phyloP scores from a whole-genome alignment of 2,888 invertebrate species.

The Eucera pruinosa region DNA sequence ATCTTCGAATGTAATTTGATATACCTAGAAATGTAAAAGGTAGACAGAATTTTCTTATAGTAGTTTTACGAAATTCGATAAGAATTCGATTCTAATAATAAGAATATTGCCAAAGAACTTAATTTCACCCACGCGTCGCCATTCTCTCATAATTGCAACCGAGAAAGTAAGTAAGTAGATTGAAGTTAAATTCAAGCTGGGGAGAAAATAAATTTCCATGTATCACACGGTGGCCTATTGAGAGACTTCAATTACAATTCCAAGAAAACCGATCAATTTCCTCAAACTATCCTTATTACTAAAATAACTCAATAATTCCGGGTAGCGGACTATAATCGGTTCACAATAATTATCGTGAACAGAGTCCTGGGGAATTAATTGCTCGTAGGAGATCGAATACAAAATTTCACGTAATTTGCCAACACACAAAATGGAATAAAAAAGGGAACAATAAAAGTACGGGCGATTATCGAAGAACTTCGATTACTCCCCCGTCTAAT shows the following conservation, averaged over 20 bases:
- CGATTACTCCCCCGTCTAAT: constrained; percentile 54
- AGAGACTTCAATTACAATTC: constrained; percentile 19
- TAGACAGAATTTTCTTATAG: too few species aligned
- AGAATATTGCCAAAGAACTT: neutral
- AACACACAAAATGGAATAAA: constrained; percentile 28
- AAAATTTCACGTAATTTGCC: constrained; percentile 38
- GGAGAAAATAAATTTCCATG: neutral
- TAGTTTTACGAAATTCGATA: too few species aligned
- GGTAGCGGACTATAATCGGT: constrained; percentile 19
- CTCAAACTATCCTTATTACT: constrained; percentile 24
- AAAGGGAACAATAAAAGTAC: constrained; percentile 35
- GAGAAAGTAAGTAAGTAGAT: too few species aligned
- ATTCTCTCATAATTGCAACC: neutral
- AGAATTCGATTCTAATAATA: too few species aligned
- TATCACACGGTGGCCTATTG: neutral
- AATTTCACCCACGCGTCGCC: neutral
- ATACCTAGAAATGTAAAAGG: too few species aligned
- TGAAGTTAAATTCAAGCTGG: too few species aligned
- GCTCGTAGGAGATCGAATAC: constrained; percentile 19
- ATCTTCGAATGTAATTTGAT: too few species aligned
- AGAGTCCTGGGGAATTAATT: constrained; percentile 29
- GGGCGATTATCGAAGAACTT: constrained; percentile 47
- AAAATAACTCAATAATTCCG: constrained; percentile 33
- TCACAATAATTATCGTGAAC: constrained; percentile 31
- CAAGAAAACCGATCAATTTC: constrained; percentile 16